Conservation (phyloP, 2,113 vertebrate genomes). For the Mormoops blainvillei region DNA sequence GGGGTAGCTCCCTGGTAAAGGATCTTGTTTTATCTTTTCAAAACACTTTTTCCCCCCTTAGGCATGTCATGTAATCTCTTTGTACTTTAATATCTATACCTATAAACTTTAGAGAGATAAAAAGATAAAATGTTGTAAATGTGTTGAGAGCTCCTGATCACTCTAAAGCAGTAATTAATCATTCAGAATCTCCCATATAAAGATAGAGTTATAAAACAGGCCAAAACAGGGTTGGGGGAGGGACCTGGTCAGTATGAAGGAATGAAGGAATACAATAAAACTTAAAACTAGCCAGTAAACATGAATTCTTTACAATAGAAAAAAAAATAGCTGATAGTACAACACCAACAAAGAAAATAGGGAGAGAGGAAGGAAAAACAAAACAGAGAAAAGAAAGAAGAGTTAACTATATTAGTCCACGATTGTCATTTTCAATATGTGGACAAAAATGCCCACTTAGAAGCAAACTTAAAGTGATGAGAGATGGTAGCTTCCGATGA, state of each 20-base stretch:
- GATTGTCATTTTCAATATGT: neutral
- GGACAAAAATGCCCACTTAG: neutral
- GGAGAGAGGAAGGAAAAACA: rapidly evolving
- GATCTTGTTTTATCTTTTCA: neutral
- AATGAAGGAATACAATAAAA: neutral
- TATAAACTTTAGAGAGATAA: neutral
- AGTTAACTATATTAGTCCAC: neutral
- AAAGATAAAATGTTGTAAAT: conserved; percentile 26
- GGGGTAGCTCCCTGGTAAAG: neutral
- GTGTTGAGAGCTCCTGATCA: neutral
- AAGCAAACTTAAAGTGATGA: neutral
- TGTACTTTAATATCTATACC: neutral
- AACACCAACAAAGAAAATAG: neutral
- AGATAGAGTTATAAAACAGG: neutral
- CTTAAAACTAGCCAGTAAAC: neutral
- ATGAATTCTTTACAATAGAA: neutral
- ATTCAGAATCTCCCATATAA: neutral
- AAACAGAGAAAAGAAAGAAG: rapidly evolving
- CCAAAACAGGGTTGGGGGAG: neutral
- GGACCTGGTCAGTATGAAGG: neutral
- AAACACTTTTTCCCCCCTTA: neutral
- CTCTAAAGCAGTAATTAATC: neutral
- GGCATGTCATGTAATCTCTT: neutral
- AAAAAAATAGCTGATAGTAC: neutral
- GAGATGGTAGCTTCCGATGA: neutral